A percentile compares a stretch with the other conserved stretches of the same genome.
These are phyloP conservation scores for Rhineura floridana DNA, from an alignment of 2,113 vertebrate species.

Conservation along the genomic window DNA sequence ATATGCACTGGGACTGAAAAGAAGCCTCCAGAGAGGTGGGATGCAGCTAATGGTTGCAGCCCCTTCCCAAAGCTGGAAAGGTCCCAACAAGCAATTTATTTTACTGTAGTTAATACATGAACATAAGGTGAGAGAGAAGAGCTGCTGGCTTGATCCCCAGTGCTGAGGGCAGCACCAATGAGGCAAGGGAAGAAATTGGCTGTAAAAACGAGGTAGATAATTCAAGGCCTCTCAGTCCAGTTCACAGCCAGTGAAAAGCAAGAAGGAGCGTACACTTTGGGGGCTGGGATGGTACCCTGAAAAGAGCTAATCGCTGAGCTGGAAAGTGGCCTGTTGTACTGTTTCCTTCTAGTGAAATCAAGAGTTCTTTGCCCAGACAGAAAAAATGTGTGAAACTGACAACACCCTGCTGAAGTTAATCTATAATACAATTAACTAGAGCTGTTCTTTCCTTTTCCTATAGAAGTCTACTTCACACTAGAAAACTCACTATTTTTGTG, in stretches of 20 bases:
- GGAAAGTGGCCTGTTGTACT: not conserved
- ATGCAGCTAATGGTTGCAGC: not conserved
- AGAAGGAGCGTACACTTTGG: not conserved
- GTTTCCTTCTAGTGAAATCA: not conserved
- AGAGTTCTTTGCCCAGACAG: too few species aligned
- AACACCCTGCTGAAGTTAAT: not conserved
- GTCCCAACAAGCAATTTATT: not conserved
- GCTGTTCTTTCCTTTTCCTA: not conserved
- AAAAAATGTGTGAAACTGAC: not conserved
- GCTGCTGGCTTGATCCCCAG: not conserved
- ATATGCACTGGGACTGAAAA: accelerated
- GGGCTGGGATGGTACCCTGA: not conserved
- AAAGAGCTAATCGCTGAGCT: too few species aligned
- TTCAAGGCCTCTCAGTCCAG: not conserved
- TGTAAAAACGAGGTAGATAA: conserved; percentile 32
- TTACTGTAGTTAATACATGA: not conserved
- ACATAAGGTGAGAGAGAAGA: not conserved
- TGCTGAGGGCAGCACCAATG: not conserved
- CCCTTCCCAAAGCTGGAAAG: not conserved
- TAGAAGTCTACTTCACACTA: too few species aligned
- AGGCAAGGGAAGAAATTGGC: not conserved
- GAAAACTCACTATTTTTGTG: too few species aligned
- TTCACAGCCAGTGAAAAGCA: not conserved
- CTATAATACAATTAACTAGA: not conserved
- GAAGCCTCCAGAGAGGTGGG: too few species aligned